phyloP scores from a whole-genome alignment of 2,888 invertebrate genomes.

The Protonemura montana region DNA sequence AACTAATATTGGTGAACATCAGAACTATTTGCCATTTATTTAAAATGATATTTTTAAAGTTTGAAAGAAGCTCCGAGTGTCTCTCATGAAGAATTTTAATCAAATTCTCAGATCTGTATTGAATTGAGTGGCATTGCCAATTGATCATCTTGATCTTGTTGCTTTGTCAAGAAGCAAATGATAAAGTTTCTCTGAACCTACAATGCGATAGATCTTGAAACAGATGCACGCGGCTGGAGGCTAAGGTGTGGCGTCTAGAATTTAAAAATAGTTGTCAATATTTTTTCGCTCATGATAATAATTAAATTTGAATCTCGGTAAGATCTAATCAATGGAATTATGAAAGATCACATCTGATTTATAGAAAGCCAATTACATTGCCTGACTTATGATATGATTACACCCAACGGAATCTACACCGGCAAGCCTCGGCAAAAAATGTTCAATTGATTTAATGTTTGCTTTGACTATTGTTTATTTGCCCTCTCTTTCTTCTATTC shows the following conservation, averaged over 20 bases:
- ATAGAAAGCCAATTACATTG: not conserved
- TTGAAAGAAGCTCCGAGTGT: too few relatives aligned
- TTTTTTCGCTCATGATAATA: slow-evolving; percentile 12
- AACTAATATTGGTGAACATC: too few relatives aligned
- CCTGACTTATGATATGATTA: not conserved
- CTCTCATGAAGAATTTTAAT: too few relatives aligned
- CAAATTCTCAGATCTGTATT: too few relatives aligned
- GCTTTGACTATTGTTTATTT: not conserved
- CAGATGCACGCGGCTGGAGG: not conserved
- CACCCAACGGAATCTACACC: not conserved
- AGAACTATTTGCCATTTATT: too few relatives aligned
- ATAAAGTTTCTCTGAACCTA: not conserved
- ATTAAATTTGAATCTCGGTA: not conserved
- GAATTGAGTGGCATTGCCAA: too few relatives aligned
- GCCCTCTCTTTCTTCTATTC: not conserved
- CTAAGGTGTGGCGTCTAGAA: not conserved
- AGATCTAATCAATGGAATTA: not conserved
- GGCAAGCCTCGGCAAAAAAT: not conserved
- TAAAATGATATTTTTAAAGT: too few relatives aligned
- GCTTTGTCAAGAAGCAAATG: not conserved
- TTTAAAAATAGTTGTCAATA: not conserved
- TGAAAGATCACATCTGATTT: not conserved
- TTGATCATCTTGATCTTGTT: not conserved
- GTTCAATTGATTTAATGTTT: not conserved
- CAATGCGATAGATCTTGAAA: not conserved